Conservation (phyloP, 2,888 invertebrate genomes). For the Lasioglossum villosulum region DNA sequence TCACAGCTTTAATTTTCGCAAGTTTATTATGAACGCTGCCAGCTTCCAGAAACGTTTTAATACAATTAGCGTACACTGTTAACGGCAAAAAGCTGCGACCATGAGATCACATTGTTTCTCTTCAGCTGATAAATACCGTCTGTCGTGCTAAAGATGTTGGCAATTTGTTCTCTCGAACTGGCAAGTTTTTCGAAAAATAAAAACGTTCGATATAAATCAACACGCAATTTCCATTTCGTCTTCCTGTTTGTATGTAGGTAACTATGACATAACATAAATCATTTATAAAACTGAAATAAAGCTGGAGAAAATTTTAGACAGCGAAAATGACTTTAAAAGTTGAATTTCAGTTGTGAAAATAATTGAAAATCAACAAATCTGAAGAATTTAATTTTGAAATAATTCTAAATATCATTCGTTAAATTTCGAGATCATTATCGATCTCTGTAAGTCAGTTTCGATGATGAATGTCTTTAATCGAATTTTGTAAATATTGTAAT, state of each 20-base stretch:
- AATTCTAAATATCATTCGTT: background rate
- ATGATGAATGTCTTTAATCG: too few relatives aligned
- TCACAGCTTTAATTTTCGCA: background rate
- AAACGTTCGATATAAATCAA: background rate
- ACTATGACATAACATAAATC: background rate
- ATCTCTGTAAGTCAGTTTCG: background rate
- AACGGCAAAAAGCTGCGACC: background rate
- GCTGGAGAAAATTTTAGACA: too few relatives aligned
- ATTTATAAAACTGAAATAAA: too few relatives aligned
- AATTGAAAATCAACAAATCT: background rate
- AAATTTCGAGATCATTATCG: background rate
- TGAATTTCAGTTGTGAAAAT: background rate
- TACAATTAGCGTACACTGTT: background rate
- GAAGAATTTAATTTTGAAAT: background rate
- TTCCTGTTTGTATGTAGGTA: background rate
- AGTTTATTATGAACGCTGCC: slow-evolving; percentile 2
- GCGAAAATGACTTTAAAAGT: too few relatives aligned
- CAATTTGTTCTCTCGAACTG: background rate
- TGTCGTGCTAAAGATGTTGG: background rate
- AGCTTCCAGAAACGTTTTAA: slow-evolving; percentile 18
- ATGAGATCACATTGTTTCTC: background rate
- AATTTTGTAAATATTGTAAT: background rate
- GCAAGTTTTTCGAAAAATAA: background rate
- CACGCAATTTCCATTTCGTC: background rate
- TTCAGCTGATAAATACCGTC: background rate